phyloP scores from a whole-genome alignment of 2,888 invertebrate species.

The Dasypogon diadema region DNA sequence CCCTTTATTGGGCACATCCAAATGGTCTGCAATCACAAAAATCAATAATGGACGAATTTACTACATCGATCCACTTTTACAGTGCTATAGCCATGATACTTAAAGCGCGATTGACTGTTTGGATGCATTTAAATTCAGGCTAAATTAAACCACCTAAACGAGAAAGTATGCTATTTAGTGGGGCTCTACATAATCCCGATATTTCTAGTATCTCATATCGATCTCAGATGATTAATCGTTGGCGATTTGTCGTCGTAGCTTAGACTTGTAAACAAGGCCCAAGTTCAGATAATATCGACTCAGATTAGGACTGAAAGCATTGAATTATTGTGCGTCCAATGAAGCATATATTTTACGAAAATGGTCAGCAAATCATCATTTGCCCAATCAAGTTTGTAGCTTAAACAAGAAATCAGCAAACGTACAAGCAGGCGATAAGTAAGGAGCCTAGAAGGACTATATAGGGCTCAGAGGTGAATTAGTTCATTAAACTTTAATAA shows the following conservation, averaged over 20 bases:
- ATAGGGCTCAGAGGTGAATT: too few species aligned
- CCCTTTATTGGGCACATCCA: background rate
- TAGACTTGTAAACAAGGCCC: conserved; percentile 13
- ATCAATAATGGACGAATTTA: conserved; percentile 3
- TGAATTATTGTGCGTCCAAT: background rate
- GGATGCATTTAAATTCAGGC: background rate
- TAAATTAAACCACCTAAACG: conserved; percentile 34
- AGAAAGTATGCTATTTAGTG: conserved; percentile 22
- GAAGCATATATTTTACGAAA: background rate
- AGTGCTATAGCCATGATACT: background rate
- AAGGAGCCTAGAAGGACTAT: too few species aligned
- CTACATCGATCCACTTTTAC: too few species aligned
- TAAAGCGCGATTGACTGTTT: background rate
- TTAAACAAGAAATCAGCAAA: too few species aligned
- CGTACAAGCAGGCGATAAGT: too few species aligned
- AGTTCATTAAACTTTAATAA: too few species aligned
- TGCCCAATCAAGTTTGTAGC: too few species aligned
- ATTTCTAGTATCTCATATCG: conserved; percentile 41
- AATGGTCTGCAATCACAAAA: background rate
- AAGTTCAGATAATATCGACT: background rate
- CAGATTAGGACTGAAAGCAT: background rate
- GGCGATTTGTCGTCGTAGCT: conserved; percentile 21
- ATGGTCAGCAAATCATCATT: conserved; percentile 11
- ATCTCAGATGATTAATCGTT: conserved; percentile 26
- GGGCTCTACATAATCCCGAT: background rate